Percentiles rank a stretch among this genome's conserved stretches.
These are phyloP conservation scores for Caenorhabditis sp. DNA, from an alignment of 2,888 invertebrate genomes.

Conservation along the genomic window DNA sequence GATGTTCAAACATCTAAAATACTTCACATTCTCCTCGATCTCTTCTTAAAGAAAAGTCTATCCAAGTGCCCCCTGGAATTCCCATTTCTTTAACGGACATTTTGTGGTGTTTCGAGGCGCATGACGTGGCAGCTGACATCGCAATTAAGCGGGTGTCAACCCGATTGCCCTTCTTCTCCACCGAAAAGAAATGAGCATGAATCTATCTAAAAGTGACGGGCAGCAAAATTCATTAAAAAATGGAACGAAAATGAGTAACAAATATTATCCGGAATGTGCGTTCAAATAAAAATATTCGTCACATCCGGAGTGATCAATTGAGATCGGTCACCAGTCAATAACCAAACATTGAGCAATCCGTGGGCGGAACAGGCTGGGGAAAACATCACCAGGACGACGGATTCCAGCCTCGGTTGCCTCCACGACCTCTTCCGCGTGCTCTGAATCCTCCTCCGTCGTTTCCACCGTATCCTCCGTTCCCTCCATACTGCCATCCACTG, in stretches of 20 bases:
- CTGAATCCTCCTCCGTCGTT: slow-evolving; percentile 9
- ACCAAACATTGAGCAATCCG: no score
- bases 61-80: not conserved
- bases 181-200: no score
- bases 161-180: slow-evolving; percentile 43
- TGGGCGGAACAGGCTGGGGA: not conserved
- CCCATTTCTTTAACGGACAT: not conserved
- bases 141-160: slow-evolving; percentile 42
- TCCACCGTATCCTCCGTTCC: slow-evolving; percentile 27
- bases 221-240: no score
- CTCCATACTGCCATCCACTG: not conserved
- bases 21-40: not conserved
- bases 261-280: no score
- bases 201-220: no score
- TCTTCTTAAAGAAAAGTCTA: not conserved
- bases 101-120: slow-evolving; percentile 18
- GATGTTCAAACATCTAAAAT: no score
- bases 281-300: no score
- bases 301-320: no score
- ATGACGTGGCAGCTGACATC: slow-evolving; percentile 38
- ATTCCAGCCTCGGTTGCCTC: slow-evolving; percentile 32
- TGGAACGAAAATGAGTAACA: no score
- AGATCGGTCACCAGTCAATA: not conserved
- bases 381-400: slow-evolving; percentile 17
- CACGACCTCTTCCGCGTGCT: slow-evolving; percentile 21